These are phyloP conservation scores for Larimichthys polyactis DNA, from an alignment of 2,113 vertebrate species.

Conservation along the genomic window DNA sequence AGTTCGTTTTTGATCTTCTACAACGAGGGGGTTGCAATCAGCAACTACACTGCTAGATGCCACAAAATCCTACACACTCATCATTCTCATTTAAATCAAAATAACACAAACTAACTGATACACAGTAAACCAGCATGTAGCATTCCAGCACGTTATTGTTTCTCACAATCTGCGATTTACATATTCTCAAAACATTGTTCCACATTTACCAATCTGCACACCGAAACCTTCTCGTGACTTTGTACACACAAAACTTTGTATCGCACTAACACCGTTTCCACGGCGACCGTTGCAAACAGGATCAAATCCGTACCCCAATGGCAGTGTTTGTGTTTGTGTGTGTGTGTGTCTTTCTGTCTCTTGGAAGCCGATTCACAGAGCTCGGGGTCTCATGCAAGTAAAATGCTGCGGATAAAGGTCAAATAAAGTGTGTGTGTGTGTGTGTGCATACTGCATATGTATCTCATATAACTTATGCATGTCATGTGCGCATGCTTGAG, in stretches of 20 bases:
- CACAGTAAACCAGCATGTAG: not conserved
- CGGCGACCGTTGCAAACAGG: conserved; percentile 6
- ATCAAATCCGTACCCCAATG: not conserved
- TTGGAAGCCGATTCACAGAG: conserved; percentile 15
- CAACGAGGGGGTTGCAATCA: no score
- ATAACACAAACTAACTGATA: not conserved
- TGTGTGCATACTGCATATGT: not conserved
- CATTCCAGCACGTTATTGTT: not conserved
- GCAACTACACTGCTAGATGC: not conserved
- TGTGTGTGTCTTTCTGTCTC: not conserved
- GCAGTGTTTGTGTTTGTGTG: not conserved
- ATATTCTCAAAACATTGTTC: not conserved
- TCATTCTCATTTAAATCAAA: not conserved
- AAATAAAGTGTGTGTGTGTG: conserved; percentile 11
- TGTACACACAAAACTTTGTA: not conserved
- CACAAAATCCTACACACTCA: no score
- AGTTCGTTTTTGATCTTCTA: no score
- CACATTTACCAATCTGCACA: not conserved
- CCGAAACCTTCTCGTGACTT: no score
- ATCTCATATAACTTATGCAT: conserved; percentile 9
- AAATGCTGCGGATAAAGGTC: conserved; percentile 39
- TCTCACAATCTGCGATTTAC: not conserved
- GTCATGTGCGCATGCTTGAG: conserved; percentile 22
- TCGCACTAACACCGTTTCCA: not conserved
- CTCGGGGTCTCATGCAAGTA: not conserved